Percentiles rank a stretch among this genome's conserved stretches.
These are phyloP conservation scores for Orgyia antiqua DNA, from an alignment of 2,888 invertebrate species.

Conservation along the genomic window DNA sequence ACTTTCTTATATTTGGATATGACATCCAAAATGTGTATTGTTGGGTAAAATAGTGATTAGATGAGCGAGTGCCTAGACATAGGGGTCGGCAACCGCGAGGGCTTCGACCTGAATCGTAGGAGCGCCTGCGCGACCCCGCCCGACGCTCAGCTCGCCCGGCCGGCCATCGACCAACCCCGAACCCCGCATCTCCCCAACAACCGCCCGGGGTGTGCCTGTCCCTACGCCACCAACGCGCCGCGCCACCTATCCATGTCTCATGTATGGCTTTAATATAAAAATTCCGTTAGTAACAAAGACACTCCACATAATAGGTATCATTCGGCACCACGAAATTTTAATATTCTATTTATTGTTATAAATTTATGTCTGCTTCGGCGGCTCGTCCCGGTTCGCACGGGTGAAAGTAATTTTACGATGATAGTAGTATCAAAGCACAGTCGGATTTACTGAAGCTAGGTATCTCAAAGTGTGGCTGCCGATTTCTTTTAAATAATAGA, in stretches of 20 bases:
- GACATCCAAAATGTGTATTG: no score
- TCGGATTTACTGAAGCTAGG: no score
- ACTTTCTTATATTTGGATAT: no score
- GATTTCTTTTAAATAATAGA: no score
- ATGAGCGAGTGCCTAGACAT: slow-evolving; percentile 49
- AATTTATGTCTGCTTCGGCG: no score
- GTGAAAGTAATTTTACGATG: no score
- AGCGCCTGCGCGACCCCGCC: slow-evolving; percentile 67
- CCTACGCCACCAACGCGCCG: slow-evolving; percentile 12
- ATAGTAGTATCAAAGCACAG: no score
- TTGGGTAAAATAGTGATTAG: slow-evolving; percentile 37
- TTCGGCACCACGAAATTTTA: slow-evolving; percentile 2
- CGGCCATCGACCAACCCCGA: slow-evolving; percentile 29
- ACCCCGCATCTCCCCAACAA: slow-evolving; percentile 21
- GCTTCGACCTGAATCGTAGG: slow-evolving; percentile 56
- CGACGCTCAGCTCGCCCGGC: slow-evolving; percentile 29
- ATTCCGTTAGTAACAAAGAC: slow-evolving; percentile 9
- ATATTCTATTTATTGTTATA: background rate
- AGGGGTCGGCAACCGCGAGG: slow-evolving; percentile 70
- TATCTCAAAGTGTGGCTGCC: no score
- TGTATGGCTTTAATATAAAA: slow-evolving; percentile 15
- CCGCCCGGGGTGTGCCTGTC: slow-evolving; percentile 19
- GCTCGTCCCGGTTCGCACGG: no score
- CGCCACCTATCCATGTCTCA: no score
- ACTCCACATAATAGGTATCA: slow-evolving; percentile 1